Base-by-base conservation (phyloP, 2,113 vertebrate genomes). In the Pituophis catenifer region DNA sequence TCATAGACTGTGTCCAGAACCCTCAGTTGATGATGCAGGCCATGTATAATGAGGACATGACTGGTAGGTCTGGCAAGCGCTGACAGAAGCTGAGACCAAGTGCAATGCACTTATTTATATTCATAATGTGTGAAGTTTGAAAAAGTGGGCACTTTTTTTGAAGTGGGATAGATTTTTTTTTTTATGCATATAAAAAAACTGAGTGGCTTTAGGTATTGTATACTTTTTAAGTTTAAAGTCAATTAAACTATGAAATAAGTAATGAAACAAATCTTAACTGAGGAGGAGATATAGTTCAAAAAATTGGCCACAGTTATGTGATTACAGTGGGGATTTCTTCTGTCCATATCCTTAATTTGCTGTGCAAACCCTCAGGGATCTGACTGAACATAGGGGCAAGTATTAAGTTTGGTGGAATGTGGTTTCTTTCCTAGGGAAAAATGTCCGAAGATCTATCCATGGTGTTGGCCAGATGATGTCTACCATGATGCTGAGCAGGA, bases 391-490 rank as follows among this genome's bases (percentile, higher is more conserved):
- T 50, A 81, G 53, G 88, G 86, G 5, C 21, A 59, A 48, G 44
- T 90, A 52, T 94, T 44, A 94, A 58, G 62, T 75, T 59, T 86
- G 93, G 87, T 70, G 53, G 19, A 0, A 88, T 91, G 50, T 88
- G 93, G 85, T 54, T 23, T 0, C 91, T 91, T 88, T 91, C 1
- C 1, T 81, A 98, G 99, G 98, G 89, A 99, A 99, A 96, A 99
- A 99, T 0, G 98, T 99, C 93, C 98, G 98, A 94, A 97, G 98
- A 48, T 99, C 99, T 15, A 99, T 99, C 95, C 99, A 99, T 94
- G 99, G 99, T 0, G 98, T 99, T 97, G 99, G 99, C 17, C 99
- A 99, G 97, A 99, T 99, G 96, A 99, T 99, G 99, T 99, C 99
- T 96, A 99, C 99, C 94, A 99, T 99, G 99, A 99, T 99, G 87